Evolutionary conservation across 2,113 vertebrate genomes (phyloP).

Genomic region (Rostratula benghalensis): DNA sequence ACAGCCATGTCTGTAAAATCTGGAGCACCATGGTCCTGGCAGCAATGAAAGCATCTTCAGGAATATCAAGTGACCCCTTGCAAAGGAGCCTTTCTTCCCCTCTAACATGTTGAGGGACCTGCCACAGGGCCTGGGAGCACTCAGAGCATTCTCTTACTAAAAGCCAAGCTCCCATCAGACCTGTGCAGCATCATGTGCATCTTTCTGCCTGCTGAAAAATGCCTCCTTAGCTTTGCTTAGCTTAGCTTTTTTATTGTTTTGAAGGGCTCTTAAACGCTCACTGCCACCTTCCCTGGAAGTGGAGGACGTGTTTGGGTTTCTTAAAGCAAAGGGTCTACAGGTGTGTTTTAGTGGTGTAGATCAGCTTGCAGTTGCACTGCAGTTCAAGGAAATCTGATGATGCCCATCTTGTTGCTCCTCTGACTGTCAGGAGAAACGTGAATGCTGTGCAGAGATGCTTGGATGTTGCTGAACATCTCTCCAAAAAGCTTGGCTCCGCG

Average conservation of each 20-base stretch:
- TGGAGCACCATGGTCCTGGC: accelerated
- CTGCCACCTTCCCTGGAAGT: neutral
- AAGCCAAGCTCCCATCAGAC: neutral
- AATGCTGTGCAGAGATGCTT: neutral
- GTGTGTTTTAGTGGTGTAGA: neutral
- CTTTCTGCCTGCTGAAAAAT: neutral
- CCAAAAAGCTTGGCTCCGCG: neutral
- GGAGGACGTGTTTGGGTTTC: neutral
- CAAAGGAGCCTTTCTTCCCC: neutral
- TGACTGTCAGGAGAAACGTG: neutral
- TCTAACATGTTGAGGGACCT: neutral
- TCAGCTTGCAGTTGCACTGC: neutral
- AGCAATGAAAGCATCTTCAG: neutral
- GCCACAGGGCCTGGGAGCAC: neutral
- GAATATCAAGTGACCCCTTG: neutral
- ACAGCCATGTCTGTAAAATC: accelerated
- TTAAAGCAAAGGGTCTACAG: neutral
- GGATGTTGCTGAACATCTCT: neutral
- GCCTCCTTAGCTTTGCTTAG: neutral
- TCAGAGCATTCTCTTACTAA: accelerated
- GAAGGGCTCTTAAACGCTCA: neutral
- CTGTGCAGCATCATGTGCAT: neutral
- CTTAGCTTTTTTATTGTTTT: neutral
- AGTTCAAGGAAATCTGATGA: neutral
- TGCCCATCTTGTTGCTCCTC: neutral